Base-by-base conservation (phyloP, 1,140 invertebrate genomes). In the Riptortus pedestris region DNA sequence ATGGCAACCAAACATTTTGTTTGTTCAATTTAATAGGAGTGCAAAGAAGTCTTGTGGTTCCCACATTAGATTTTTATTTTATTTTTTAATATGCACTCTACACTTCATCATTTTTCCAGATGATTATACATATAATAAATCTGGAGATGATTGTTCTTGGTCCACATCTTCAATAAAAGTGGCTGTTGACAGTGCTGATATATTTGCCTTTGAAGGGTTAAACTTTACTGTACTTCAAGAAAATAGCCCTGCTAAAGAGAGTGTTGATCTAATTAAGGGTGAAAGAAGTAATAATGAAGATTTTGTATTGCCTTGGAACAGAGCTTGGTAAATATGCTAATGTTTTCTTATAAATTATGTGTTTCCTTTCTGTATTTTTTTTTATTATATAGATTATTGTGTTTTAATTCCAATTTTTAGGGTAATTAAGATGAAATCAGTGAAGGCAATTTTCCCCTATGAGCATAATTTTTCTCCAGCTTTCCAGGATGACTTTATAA, bases 381-480 rank as follows among this genome's bases (percentile, higher is more conserved):
- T 20, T 48, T 28, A 43, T 31, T 61, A 52, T 27, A 26, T 29
- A 11, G 18, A 28, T 47, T 61, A 24, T 28, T 31, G 1, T 62
- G 48, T 59, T 22, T 55, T 47, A 18, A 22, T 61, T n/a, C n/a
- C n/a, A n/a, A n/a, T n/a, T n/a, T 69, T 22, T 45, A 72, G 71
- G 70, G 65, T 66, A 24, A 79, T 91, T 14, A 81, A 80, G 28
- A 84, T 92, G 61, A 80, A 85, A 28, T 80, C 80, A 2, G 79
- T 91, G 9, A 80, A 85, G 66, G 79, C 91, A 48, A 80, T 86
- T 48, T 96, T 97, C 72, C 93, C 94, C 0, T 91, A 96, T 74
- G 83, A 91, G 62, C 96, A 96, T 73, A 82, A 93, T 69, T 98
- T 96, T 77, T 90, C 93, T 14, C 86, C 89, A 61, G 93, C 93